Conservation (phyloP, 1,140 invertebrate genomes). For the Hirudo medicinalis region DNA sequence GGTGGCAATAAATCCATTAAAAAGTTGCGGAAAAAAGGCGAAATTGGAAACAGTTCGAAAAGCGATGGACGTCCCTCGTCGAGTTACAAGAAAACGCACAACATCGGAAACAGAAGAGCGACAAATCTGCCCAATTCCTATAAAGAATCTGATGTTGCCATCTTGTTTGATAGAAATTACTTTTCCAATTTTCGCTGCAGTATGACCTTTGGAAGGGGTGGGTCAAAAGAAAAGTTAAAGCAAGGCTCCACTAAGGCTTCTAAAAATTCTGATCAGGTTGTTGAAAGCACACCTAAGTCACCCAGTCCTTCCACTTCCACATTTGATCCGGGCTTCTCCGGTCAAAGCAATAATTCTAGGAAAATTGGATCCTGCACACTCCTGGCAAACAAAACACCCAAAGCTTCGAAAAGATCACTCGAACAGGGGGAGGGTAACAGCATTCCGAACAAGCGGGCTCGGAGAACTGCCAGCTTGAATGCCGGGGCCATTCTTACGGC, state of each 20-base stretch:
- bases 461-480: conserved; percentile 20
- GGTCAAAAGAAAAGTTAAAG: background rate
- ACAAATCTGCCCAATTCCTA: conserved; percentile 15
- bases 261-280: background rate
- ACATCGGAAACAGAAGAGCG: conserved; percentile 19
- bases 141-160: conserved; percentile 19
- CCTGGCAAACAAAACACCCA: background rate
- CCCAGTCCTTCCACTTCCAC: background rate
- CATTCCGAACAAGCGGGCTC: background rate
- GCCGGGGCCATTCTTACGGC: conserved; percentile 19
- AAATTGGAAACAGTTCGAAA: too few relatives aligned
- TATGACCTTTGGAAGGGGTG: background rate
- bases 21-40: too few relatives aligned
- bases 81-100: conserved; percentile 19
- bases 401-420: background rate
- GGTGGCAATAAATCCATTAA: too few relatives aligned
- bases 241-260: background rate
- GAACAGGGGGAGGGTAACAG: background rate
- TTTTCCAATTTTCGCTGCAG: conserved; percentile 1
- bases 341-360: background rate
- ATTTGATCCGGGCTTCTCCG: background rate
- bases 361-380: background rate
- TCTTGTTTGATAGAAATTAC: conserved; percentile 10
- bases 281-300: background rate
- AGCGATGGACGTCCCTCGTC: too few relatives aligned